Conservation (phyloP, 2,113 vertebrate species). For the Acinonyx jubatus region DNA sequence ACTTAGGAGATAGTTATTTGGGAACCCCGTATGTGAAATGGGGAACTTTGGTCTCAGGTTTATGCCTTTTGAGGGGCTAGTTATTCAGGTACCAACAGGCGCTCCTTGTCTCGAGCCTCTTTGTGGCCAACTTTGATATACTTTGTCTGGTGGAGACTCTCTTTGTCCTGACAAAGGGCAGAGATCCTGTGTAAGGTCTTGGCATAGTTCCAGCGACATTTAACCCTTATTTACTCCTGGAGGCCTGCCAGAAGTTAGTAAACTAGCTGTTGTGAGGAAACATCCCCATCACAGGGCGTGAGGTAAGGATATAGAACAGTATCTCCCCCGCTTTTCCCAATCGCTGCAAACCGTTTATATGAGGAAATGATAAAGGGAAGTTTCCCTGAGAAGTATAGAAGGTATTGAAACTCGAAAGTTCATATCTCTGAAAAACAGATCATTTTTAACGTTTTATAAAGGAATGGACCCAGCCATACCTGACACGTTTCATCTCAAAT, state of each 20-base stretch:
- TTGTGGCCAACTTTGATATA: not conserved
- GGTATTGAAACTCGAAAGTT: not conserved
- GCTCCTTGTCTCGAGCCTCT: not conserved
- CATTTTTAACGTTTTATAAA: not conserved
- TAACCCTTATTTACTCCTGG: conserved; percentile 4
- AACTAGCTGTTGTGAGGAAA: conserved; percentile 24
- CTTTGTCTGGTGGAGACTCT: not conserved
- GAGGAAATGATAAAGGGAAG: conserved; percentile 39
- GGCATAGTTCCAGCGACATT: not conserved
- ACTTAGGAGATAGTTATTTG: not conserved
- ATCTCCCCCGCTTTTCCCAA: not conserved
- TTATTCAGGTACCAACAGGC: not conserved
- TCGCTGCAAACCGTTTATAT: not conserved
- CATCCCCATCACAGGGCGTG: not conserved
- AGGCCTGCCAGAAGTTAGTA: conserved; percentile 27
- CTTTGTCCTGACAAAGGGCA: not conserved
- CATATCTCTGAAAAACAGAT: not conserved
- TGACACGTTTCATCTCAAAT: not conserved
- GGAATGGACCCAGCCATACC: not conserved
- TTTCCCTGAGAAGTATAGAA: not conserved
- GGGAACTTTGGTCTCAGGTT: not conserved
- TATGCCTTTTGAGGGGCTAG: not conserved
- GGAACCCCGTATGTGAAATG: not conserved
- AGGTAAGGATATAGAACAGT: not conserved
- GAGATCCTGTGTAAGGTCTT: not conserved